Percentiles rank a stretch among this genome's conserved stretches.
These are phyloP conservation scores for Germaria angustata DNA, from an alignment of 2,888 invertebrate species.

Conservation along the genomic window DNA sequence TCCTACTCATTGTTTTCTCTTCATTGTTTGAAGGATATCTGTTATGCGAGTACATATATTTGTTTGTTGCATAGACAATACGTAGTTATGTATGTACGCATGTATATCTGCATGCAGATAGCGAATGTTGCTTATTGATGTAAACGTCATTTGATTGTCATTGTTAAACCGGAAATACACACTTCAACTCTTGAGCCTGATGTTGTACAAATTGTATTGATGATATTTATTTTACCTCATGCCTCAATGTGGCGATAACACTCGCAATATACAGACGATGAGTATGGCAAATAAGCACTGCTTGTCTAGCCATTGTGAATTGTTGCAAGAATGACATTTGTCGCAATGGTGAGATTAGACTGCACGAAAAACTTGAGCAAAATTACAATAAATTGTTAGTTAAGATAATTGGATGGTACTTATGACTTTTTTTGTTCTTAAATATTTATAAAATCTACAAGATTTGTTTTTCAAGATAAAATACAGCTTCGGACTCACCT, in stretches of 20 bases:
- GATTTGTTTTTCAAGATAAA: not conserved
- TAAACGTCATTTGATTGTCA: constrained; percentile 78
- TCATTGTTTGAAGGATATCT: constrained; percentile 40
- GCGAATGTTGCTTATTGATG: constrained; percentile 76
- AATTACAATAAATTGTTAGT: constrained; percentile 38
- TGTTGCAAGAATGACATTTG: constrained; percentile 1
- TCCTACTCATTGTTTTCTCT: not conserved
- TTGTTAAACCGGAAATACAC: constrained; percentile 68
- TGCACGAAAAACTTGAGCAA: not conserved
- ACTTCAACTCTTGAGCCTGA: constrained; percentile 62
- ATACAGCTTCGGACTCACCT: no score
- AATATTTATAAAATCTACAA: not conserved
- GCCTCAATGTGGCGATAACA: constrained; percentile 33
- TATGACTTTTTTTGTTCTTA: not conserved
- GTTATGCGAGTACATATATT: not conserved
- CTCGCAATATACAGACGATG: constrained; percentile 18
- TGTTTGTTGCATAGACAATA: not conserved
- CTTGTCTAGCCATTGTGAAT: constrained; percentile 14
- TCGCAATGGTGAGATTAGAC: no score
- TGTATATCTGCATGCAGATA: constrained; percentile 52
- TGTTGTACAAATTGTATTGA: constrained; percentile 58
- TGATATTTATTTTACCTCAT: constrained; percentile 59
- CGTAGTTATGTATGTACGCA: not conserved
- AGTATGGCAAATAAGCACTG: constrained; percentile 23
- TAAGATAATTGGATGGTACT: constrained; percentile 20